A percentile compares a stretch with the other conserved stretches of the same genome.
Conservation (phyloP, 2,797 vertebrate genomes). For the Acrossocheilus fasciatus region DNA sequence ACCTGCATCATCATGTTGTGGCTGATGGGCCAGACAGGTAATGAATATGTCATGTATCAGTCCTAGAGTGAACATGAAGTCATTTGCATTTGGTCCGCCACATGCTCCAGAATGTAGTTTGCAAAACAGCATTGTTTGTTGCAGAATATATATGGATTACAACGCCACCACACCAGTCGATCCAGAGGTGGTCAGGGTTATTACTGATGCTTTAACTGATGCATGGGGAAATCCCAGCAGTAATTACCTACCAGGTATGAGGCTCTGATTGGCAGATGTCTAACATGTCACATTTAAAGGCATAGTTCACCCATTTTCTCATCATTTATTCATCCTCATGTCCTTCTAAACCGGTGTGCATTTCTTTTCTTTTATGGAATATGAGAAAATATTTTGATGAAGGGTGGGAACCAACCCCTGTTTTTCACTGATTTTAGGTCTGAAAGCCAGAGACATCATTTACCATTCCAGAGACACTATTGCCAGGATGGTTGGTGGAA, state of each 20-base stretch:
- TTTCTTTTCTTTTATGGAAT: not conserved
- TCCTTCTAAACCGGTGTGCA: not conserved
- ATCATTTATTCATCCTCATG: not conserved
- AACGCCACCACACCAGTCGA: constrained; percentile 93
- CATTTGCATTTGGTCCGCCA: not conserved
- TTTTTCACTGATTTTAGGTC: constrained; percentile 71
- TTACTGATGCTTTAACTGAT: constrained; percentile 82
- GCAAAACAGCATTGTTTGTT: not conserved
- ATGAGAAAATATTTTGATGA: not conserved
- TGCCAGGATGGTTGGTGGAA: constrained; percentile 87
- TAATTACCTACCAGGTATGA: constrained; percentile 84
- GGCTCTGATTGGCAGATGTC: not conserved
- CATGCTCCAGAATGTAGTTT: not conserved
- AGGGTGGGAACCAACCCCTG: not conserved
- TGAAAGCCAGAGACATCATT: constrained; percentile 86
- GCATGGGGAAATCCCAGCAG: constrained; percentile 98
- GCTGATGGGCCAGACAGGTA: constrained; percentile 45
- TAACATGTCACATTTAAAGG: not conserved
- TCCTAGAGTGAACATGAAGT: not conserved
- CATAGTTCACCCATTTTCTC: not conserved
- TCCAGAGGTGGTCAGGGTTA: constrained; percentile 80
- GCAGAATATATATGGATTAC: constrained; percentile 90
- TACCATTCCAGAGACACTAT: constrained; percentile 82
- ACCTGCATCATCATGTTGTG: constrained; percentile 8
- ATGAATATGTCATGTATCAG: not conserved